Evolutionary conservation across 2,888 invertebrate genomes (phyloP), one percentile per base, ranked within the genome.

Genomic region (Lasioglossum figueresi): DNA sequence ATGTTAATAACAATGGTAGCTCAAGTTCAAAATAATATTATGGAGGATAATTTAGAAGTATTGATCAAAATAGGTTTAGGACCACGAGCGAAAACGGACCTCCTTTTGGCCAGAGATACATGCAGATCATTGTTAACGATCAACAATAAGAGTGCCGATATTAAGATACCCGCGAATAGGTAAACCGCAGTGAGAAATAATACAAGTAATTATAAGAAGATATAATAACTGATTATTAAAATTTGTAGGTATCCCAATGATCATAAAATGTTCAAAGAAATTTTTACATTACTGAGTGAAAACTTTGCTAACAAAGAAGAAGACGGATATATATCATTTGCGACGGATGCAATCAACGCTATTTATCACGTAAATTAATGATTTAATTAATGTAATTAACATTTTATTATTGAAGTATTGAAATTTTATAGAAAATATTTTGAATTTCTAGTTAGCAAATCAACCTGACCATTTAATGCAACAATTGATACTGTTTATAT

Each of bases 1-100:
- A 96, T 97, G 81, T 94, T 99, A 1, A 95, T 99, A 2, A 97
- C 97, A 23, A 98, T 99, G 98, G 96, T 96, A 56, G 97, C 97
- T 0, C 94, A 95, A 91, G 96, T 96, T 0, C 97, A 97, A 84
- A 95, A 96, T 0, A 96, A 96, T 0, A 96, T 97, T 43, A 96
- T 96, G 0, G 95, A 96, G 10, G 96, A 96, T 40, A 99, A 98
- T 95, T 95, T 98, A 4, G 96, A 97, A 88, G 96, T 97, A 8
- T 96, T 99, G 72, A 96, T 98, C 83, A 96, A 96, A 23, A 96
- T 98, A 88, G 98, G 98, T 0, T 96, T 98, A 23, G 97, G 96
- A 23, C 93, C 95, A 52, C 92, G 96, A 74, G 96, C 96, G 3
- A 94, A 95, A 70, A 93, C 94, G 2, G 96, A 96, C 92, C 95